phyloP scores from a whole-genome alignment of 2,113 vertebrate genomes.

The Microcebus ravelobensis region DNA sequence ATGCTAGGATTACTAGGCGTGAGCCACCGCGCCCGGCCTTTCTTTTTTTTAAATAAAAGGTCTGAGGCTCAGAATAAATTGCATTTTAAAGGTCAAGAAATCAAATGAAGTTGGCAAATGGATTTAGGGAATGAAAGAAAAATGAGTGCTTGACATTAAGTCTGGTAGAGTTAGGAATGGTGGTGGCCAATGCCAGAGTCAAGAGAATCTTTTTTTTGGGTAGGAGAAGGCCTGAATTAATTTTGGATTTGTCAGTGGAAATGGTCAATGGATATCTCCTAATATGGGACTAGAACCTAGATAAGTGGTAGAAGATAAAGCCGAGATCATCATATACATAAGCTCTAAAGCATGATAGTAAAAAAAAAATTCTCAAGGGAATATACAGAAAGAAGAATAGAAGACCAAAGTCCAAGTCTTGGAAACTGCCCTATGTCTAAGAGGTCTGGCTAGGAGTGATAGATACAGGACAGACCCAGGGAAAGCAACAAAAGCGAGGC shows the following conservation, averaged over 20 bases:
- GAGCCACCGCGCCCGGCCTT: too few relatives aligned
- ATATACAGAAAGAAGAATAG: neutral
- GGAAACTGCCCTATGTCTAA: neutral
- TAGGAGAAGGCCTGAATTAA: neutral
- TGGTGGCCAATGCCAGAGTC: neutral
- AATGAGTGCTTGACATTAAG: neutral
- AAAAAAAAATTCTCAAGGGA: neutral
- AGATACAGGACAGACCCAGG: neutral
- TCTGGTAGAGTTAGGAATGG: neutral
- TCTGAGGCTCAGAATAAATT: neutral
- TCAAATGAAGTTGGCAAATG: conserved; percentile 17
- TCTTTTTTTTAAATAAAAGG: too few relatives aligned
- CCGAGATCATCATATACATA: neutral
- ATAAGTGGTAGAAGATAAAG: neutral
- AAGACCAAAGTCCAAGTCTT: neutral
- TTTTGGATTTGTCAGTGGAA: conserved; percentile 24
- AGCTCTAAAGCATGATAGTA: neutral
- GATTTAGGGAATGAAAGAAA: conserved; percentile 31
- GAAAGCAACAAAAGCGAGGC: neutral
- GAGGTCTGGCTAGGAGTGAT: conserved; percentile 1
- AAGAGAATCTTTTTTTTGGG: neutral
- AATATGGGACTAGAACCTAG: conserved; percentile 5
- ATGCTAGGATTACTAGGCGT: too few relatives aligned
- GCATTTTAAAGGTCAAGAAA: neutral
- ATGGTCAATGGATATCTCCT: neutral